Evolutionary conservation across 2,113 vertebrate genomes (phyloP), one percentile per base, ranked within the genome.

Genomic region (Salminus brasiliensis): DNA sequence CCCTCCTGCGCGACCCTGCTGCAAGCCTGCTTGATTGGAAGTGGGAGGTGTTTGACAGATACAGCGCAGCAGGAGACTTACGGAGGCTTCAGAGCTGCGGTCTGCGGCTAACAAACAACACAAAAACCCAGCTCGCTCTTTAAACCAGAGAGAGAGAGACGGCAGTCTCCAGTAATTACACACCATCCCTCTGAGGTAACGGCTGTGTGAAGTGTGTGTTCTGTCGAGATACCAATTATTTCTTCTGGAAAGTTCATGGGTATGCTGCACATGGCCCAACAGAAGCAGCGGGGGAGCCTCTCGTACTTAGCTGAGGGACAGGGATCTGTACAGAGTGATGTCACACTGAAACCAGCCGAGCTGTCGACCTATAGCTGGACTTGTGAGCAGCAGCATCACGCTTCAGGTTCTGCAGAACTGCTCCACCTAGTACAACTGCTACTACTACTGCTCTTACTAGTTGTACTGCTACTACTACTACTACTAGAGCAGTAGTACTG

Each of bases 1-100:
- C 73, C 76, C 81, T 83, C 72, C 78, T 74, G 30, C 23, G 32
- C 84, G 90, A 90, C 88, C 87, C 85, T 88, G 84, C 15, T 84
- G 82, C 77, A 81, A 80, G 41, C 82, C 79, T 81, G 80, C 73
- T 82, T 84, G 87, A 85, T 86, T 81, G 79, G 84, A 85, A 87
- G 88, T 87, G 87, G 87, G 88, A 89, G 84, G 79, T 57, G 59
- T 63, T 47, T 76, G 80, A 81, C 80, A 74, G 84, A 85, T 81
- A 85, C 81, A 83, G 79, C 87, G 71, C 85, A 85, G 81, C 84
- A 53, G 68, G 82, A 55, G 84, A 79, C 66, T 77, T 80, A 76
- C 70, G 81, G 78, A 66, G 59, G 87, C 70, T 85, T 85, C 67
- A 76, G 87, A 88, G 88, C 87, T 86, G 81, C 85, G 82, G 85